A percentile compares a stretch with the other conserved stretches of the same genome.
Conservation (phyloP, 2,888 invertebrate species). For the Endomychus coccineus region DNA sequence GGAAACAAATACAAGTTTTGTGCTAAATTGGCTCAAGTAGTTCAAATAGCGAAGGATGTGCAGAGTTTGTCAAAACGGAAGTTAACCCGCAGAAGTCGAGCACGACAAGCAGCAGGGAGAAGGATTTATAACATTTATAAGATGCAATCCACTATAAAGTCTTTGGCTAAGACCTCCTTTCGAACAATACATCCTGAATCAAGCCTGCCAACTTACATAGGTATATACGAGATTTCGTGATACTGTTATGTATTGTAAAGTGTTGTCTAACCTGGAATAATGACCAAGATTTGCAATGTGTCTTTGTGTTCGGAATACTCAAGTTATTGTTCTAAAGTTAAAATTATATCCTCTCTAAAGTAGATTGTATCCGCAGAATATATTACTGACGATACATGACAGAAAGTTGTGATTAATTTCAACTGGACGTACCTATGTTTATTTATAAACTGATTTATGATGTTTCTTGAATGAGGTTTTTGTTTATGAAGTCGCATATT, state of each 20-base stretch:
- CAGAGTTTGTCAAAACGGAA: slow-evolving; percentile 41
- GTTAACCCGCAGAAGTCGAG: slow-evolving; percentile 35
- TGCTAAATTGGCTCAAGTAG: slow-evolving; percentile 39
- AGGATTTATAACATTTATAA: slow-evolving; percentile 43
- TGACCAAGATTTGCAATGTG: slow-evolving; percentile 39
- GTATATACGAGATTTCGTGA: slow-evolving; percentile 37
- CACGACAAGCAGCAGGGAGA: slow-evolving; percentile 24
- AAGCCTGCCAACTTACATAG: slow-evolving; percentile 37
- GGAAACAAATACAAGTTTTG: slow-evolving; percentile 18
- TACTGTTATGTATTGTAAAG: slow-evolving; percentile 34
- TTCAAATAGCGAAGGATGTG: slow-evolving; percentile 37
- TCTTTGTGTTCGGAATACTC: slow-evolving; percentile 36
- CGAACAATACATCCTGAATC: slow-evolving; percentile 39
- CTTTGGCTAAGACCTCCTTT: slow-evolving; percentile 35
- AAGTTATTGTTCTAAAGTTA: slow-evolving; percentile 31
- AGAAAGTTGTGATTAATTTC: slow-evolving; percentile 10
- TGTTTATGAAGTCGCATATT: no score
- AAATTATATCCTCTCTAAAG: slow-evolving; percentile 27
- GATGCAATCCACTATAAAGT: slow-evolving; percentile 43
- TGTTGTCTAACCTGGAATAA: slow-evolving; percentile 41
- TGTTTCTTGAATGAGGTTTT: no score
- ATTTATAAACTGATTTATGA: no score
- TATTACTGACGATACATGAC: slow-evolving; percentile 11
- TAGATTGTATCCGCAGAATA: no score
- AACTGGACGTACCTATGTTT: no score